Conservation (phyloP, 2,113 vertebrate genomes). For the Vicugna pacos region DNA sequence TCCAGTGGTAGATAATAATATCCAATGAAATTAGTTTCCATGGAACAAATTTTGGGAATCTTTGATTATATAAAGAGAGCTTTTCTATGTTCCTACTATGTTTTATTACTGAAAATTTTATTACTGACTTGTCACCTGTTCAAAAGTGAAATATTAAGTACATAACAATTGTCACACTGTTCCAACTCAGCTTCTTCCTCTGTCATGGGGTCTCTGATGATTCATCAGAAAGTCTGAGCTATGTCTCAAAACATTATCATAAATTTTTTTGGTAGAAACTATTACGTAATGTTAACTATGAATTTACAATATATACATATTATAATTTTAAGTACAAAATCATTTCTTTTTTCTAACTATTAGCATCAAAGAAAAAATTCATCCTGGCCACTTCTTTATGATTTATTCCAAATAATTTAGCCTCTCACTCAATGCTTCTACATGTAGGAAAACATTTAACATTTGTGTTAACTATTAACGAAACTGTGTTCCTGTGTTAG, state of each 20-base stretch:
- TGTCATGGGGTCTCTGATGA: background rate
- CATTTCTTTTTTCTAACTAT: background rate
- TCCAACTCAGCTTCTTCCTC: background rate
- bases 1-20: background rate
- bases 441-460: background rate
- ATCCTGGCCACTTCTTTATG: background rate
- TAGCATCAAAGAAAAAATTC: background rate
- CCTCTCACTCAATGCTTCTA: background rate
- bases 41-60: background rate
- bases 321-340: background rate
- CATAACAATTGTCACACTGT: background rate
- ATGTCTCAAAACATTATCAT: background rate
- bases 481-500: background rate
- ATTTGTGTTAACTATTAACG: background rate
- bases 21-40: background rate
- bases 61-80: background rate
- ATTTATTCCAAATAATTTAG: background rate
- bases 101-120: background rate
- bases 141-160: background rate
- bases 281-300: background rate
- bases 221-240: background rate
- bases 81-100: background rate
- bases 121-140: background rate
- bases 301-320: background rate
- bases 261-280: background rate